phyloP scores from a whole-genome alignment of 1,140 invertebrate genomes.

The Orussus abietinus region DNA sequence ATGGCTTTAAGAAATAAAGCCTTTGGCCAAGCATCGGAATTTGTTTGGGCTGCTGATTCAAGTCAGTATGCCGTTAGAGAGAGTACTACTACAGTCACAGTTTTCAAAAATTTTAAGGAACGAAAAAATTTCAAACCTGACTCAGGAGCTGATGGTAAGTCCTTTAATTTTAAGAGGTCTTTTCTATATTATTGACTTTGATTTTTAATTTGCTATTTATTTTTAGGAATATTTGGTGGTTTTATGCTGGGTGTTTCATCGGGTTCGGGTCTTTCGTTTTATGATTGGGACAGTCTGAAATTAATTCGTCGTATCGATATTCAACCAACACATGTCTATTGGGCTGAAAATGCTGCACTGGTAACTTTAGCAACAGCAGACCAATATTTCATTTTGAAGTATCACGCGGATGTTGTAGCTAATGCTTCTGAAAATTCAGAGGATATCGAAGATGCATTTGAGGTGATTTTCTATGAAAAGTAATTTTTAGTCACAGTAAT shows the following conservation, averaged over 20 bases:
- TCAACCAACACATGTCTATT: conserved; percentile 88
- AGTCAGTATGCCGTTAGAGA: conserved; percentile 94
- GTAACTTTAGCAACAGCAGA: conserved; percentile 95
- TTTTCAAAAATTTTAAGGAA: conserved; percentile 99
- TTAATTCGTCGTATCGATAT: conserved; percentile 94
- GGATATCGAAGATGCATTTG: conserved; percentile 96
- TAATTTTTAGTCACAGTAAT: background rate
- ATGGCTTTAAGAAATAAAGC: conserved; percentile 98
- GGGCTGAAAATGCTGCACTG: conserved; percentile 94
- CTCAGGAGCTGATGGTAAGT: conserved; percentile 84
- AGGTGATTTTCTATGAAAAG: conserved; percentile 58
- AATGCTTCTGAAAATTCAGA: conserved; percentile 77
- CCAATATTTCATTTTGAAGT: conserved; percentile 93
- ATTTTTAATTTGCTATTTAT: conserved; percentile 7
- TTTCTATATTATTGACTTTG: background rate
- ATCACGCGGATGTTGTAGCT: conserved; percentile 74
- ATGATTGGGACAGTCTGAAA: conserved; percentile 95
- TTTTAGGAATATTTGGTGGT: conserved; percentile 90
- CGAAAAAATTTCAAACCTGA: conserved; percentile 93
- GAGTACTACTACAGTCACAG: conserved; percentile 82
- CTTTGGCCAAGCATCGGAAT: conserved; percentile 97
- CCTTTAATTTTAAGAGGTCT: conserved; percentile 12
- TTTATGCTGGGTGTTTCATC: conserved; percentile 92
- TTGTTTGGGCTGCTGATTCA: conserved; percentile 97
- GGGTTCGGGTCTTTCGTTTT: conserved; percentile 88